Conservation (phyloP, 2,797 vertebrate genomes). For the Agapornis canus region DNA sequence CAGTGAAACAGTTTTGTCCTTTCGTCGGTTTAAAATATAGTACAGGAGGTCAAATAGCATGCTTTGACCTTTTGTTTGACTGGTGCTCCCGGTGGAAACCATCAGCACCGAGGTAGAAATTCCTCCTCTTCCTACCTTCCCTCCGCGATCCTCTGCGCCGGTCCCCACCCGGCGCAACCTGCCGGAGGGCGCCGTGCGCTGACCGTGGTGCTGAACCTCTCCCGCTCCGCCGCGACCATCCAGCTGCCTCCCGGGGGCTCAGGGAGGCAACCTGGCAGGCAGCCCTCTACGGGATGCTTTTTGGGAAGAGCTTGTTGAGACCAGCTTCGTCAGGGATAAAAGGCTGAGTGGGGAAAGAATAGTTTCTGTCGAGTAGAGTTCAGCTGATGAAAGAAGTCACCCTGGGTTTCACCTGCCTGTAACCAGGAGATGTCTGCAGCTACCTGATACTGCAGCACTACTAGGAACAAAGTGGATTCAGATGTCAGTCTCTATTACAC, state of each 20-base stretch:
- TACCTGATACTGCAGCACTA: conserved; percentile 72
- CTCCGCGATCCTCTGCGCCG: neutral
- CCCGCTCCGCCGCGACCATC: neutral
- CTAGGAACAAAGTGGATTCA: conserved; percentile 73
- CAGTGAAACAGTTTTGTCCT: neutral
- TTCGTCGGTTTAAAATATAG: neutral
- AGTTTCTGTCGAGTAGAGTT: neutral
- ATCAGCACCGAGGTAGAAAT: fast-evolving
- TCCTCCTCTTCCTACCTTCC: neutral
- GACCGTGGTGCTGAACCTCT: conserved; percentile 80
- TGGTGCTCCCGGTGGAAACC: neutral
- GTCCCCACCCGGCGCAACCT: neutral
- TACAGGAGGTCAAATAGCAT: neutral
- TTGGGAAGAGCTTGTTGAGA: neutral
- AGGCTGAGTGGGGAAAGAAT: neutral
- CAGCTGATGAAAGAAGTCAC: neutral
- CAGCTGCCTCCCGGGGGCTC: too few relatives aligned
- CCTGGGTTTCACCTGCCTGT: conserved; percentile 65
- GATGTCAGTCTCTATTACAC: conserved; percentile 71
- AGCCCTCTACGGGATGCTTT: neutral
- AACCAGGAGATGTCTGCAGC: conserved; percentile 74
- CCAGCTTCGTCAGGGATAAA: neutral
- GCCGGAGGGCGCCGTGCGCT: neutral
- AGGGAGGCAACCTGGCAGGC: neutral
- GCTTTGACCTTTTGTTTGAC: neutral